phyloP scores from a whole-genome alignment of 2,113 vertebrate species.

The Cryptotis parvus region DNA sequence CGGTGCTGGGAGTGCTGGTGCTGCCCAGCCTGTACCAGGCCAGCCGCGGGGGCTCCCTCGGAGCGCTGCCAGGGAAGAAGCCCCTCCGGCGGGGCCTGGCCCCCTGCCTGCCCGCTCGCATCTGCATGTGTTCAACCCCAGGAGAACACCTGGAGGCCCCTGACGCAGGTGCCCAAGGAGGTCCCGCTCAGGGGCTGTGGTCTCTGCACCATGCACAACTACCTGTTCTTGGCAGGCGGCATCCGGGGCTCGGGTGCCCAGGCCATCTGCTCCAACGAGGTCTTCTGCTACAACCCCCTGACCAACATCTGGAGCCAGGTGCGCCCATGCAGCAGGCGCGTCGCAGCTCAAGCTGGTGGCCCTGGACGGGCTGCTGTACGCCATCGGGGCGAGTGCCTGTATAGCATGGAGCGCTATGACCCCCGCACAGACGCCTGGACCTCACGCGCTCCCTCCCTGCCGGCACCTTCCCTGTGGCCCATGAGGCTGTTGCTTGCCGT shows the following conservation, averaged over 20 bases:
- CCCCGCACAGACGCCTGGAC: slow-evolving; percentile 81
- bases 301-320: slow-evolving; percentile 83
- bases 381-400: slow-evolving; percentile 85
- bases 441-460: slow-evolving; percentile 74
- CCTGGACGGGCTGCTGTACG: slow-evolving; percentile 83
- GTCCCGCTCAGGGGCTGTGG: slow-evolving; percentile 82
- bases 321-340: slow-evolving; percentile 84
- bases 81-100: rapidly evolving
- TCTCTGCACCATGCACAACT: slow-evolving; percentile 85
- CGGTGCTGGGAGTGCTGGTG: slow-evolving; percentile 71
- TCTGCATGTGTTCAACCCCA: slow-evolving; percentile 71
- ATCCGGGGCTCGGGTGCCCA: slow-evolving; percentile 63
- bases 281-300: slow-evolving; percentile 84
- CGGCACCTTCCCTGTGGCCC: slow-evolving; percentile 84
- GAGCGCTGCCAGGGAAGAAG: neutral
- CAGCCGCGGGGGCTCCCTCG: neutral
- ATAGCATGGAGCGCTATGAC: slow-evolving; percentile 84
- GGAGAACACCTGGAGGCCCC: slow-evolving; percentile 70
- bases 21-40: slow-evolving; percentile 73
- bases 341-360: slow-evolving; percentile 83
- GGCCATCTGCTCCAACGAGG: slow-evolving; percentile 75
- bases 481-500: slow-evolving; percentile 83
- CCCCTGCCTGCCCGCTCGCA: neutral
- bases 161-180: slow-evolving; percentile 78
- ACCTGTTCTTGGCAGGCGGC: slow-evolving; percentile 85